phyloP scores from a whole-genome alignment of 2,113 vertebrate species.

The Scomber scombrus region DNA sequence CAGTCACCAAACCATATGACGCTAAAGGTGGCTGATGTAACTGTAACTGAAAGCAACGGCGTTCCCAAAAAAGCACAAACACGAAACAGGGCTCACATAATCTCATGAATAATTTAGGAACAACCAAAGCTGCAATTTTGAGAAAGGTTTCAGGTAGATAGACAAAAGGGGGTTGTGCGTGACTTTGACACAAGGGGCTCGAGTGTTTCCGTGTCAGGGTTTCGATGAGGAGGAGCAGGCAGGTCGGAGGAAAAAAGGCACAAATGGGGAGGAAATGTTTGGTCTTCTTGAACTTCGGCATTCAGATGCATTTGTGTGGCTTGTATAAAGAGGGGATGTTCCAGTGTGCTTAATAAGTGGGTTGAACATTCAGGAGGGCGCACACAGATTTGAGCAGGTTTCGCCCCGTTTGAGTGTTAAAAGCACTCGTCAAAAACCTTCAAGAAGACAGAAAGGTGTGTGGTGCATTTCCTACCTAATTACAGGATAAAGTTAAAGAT shows the following conservation, averaged over 20 bases:
- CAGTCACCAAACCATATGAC: background rate
- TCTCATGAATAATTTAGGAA: background rate
- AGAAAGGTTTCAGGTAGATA: background rate
- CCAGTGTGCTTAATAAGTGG: background rate
- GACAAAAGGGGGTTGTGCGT: background rate
- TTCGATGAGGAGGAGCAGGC: slow-evolving; percentile 33
- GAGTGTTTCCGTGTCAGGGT: slow-evolving; percentile 14
- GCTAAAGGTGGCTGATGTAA: background rate
- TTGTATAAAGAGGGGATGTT: background rate
- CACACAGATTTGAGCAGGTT: slow-evolving; percentile 16
- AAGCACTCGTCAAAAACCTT: slow-evolving; percentile 5
- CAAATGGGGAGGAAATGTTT: slow-evolving; percentile 1
- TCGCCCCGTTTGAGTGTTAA: background rate
- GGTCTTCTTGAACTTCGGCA: slow-evolving; percentile 22
- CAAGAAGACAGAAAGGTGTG: background rate
- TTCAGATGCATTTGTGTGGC: slow-evolving; percentile 31
- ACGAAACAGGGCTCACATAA: background rate
- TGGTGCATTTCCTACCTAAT: background rate
- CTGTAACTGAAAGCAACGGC: slow-evolving; percentile 5
- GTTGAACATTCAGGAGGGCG: slow-evolving; percentile 16
- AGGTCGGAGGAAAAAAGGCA: slow-evolving; percentile 28
- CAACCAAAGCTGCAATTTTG: background rate
- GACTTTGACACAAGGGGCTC: background rate
- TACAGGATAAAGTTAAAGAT: background rate
- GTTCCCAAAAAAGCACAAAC: slow-evolving; percentile 7